phyloP scores from a whole-genome alignment of 2,113 vertebrate genomes.

The Martes martes region DNA sequence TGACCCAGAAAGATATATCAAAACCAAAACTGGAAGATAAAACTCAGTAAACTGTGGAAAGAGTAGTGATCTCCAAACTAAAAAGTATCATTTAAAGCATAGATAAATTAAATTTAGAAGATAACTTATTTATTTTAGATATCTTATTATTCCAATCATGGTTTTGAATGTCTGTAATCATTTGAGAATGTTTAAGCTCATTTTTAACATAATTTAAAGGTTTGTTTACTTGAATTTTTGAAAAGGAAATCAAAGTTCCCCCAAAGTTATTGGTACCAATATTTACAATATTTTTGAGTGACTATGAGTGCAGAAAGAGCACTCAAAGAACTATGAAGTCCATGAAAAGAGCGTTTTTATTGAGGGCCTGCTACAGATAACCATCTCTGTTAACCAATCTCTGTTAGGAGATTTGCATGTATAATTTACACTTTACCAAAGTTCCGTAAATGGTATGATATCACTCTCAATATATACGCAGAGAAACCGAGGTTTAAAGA shows the following conservation, averaged over 20 bases:
- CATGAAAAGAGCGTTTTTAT: not conserved
- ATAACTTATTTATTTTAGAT: constrained; percentile 4
- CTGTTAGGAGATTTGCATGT: not conserved
- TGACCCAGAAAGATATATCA: not conserved
- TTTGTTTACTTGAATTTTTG: not conserved
- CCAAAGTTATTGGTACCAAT: not conserved
- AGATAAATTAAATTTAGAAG: not conserved
- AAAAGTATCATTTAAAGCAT: not conserved
- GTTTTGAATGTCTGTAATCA: not conserved
- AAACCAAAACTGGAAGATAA: not conserved
- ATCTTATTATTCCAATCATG: not conserved
- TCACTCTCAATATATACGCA: not conserved
- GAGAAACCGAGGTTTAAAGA: not conserved
- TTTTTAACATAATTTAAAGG: not conserved
- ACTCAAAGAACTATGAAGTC: not conserved
- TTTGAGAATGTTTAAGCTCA: not conserved
- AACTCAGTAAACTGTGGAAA: not conserved
- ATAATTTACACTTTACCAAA: not conserved
- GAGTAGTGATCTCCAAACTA: not conserved
- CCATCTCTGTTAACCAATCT: not conserved
- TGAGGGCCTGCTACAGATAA: not conserved
- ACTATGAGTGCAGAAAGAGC: not conserved
- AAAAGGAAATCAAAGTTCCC: not conserved
- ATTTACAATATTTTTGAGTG: not conserved
- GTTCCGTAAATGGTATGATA: not conserved